Percentiles rank a stretch among this genome's conserved stretches.
Conservation (phyloP, 2,888 invertebrate species). For the Ennomos quercinarius region DNA sequence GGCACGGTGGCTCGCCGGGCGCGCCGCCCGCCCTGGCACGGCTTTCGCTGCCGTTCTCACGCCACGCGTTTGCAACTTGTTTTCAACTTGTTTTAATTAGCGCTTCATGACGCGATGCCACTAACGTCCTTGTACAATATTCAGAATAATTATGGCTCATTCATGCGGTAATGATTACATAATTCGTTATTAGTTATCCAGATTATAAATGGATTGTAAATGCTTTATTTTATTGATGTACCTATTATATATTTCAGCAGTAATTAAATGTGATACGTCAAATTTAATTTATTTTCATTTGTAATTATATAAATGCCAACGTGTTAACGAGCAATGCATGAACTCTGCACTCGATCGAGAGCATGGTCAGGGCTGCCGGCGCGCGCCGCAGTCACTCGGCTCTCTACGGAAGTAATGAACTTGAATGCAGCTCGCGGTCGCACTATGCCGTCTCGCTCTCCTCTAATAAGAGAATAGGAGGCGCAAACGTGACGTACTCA, state of each 20-base stretch:
- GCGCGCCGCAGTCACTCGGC: conserved; percentile 63
- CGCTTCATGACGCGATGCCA: conserved; percentile 35
- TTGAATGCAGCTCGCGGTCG: conserved; percentile 81
- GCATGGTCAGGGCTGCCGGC: conserved; percentile 72
- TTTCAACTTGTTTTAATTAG: conserved; percentile 69
- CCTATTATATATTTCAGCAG: too few species aligned
- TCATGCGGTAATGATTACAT: conserved; percentile 3
- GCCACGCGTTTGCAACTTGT: conserved; percentile 62
- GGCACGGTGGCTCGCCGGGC: conserved; percentile 52
- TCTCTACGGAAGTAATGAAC: conserved; percentile 82
- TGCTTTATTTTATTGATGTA: too few species aligned
- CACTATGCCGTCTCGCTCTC: conserved; percentile 74
- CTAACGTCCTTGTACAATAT: too few species aligned
- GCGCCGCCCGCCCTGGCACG: conserved; percentile 73
- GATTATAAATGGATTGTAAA: neutral
- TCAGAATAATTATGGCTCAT: conserved; percentile 8
- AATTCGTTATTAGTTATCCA: neutral
- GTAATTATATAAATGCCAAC: neutral
- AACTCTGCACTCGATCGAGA: conserved; percentile 54
- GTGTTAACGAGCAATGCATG: conserved; percentile 1
- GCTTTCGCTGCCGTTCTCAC: conserved; percentile 81
- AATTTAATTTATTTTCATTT: neutral
- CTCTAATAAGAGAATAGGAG: conserved; percentile 65
- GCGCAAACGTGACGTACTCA: conserved; percentile 80
- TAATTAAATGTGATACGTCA: too few species aligned